phyloP scores from a whole-genome alignment of 2,797 vertebrate genomes.

The Pelodytes ibericus region DNA sequence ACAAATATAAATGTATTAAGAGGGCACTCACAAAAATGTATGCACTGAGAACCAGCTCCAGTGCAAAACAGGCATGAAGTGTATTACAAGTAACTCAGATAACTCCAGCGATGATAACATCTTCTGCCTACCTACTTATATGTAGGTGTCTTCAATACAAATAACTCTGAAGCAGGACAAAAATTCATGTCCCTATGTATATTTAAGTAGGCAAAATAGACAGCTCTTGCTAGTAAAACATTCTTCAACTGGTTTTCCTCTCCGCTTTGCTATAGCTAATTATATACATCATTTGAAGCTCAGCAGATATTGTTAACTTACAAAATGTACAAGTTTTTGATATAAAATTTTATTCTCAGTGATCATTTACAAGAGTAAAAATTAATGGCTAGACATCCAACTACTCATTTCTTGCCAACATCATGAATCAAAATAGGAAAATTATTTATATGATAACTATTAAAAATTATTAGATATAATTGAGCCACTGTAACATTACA shows the following conservation, averaged over 20 bases:
- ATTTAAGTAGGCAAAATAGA: no score
- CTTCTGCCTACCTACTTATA: no score
- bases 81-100: no score
- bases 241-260: background rate
- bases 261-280: background rate
- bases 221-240: no score
- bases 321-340: slow-evolving; percentile 9
- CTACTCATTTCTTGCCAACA: slow-evolving; percentile 30
- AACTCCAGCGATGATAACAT: no score
- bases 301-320: background rate
- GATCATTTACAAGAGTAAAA: slow-evolving; percentile 32
- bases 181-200: no score
- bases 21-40: no score
- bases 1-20: no score
- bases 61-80: no score
- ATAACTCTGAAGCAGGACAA: no score
- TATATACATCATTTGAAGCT: background rate
- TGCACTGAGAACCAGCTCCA: no score
- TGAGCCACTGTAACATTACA: background rate
- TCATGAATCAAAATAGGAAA: slow-evolving; percentile 27
- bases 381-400: slow-evolving; percentile 20
- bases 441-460: background rate
- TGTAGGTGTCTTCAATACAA: no score
- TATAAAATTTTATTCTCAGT: slow-evolving; percentile 31
- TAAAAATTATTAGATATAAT: slow-evolving; percentile 11